These are phyloP conservation scores for Ammospiza caudacuta DNA, from an alignment of 2,113 vertebrate species.

Conservation along the genomic window DNA sequence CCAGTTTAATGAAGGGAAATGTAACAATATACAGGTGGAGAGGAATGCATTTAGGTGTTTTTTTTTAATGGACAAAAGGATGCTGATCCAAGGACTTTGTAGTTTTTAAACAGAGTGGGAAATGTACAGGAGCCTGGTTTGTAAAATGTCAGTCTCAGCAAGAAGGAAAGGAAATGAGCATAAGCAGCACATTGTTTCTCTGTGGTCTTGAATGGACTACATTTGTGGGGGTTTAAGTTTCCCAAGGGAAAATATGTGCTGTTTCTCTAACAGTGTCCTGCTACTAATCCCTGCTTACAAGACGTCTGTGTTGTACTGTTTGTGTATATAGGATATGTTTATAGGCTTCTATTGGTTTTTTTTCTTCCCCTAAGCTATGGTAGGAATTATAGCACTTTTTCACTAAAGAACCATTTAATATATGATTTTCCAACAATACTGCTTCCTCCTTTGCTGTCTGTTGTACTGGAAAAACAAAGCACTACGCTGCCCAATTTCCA, in stretches of 20 bases:
- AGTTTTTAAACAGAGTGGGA: neutral
- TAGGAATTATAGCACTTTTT: neutral
- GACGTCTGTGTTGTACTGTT: neutral
- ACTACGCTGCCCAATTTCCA: neutral
- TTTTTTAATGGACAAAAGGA: neutral
- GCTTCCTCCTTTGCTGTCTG: neutral
- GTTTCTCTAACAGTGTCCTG: neutral
- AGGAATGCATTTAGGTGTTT: neutral
- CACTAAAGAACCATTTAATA: neutral
- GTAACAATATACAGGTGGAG: neutral
- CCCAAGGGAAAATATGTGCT: constrained; percentile 19
- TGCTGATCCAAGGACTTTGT: neutral
- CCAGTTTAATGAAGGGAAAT: neutral
- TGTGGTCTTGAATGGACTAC: neutral
- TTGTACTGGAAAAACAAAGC: neutral
- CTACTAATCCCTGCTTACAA: constrained; percentile 23
- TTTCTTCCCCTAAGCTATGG: neutral
- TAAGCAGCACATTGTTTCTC: neutral
- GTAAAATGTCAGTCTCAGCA: neutral
- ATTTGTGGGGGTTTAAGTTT: neutral
- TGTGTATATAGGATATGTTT: neutral
- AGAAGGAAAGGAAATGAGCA: neutral
- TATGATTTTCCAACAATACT: neutral
- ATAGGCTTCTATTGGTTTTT: neutral
- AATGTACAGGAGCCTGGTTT: neutral